Conservation (phyloP, 1,140 invertebrate genomes). For the Ptiloglossa arizonensis region DNA sequence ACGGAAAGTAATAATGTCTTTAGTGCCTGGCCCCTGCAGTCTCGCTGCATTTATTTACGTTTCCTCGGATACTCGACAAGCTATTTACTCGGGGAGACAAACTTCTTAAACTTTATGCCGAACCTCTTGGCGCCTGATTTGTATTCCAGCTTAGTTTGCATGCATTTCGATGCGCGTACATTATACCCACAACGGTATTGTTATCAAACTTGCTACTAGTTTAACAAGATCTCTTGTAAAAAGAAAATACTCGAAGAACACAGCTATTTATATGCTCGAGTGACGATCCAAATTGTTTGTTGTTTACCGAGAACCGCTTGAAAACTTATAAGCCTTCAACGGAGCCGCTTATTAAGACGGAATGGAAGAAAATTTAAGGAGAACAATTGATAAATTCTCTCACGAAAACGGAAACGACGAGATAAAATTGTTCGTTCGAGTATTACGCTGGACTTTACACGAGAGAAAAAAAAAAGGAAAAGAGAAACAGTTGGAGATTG, state of each 20-base stretch:
- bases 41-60: conserved; percentile 21
- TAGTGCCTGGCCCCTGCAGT: background rate
- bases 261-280: background rate
- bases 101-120: conserved; percentile 39
- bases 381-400: background rate
- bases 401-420: background rate
- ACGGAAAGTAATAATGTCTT: conserved; percentile 8
- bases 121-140: conserved; percentile 32
- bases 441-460: background rate
- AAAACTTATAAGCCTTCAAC: background rate
- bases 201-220: conserved; percentile 39
- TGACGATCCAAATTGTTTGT: background rate
- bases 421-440: background rate
- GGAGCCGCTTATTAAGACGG: background rate
- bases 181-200: conserved; percentile 24
- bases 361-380: background rate
- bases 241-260: background rate
- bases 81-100: conserved; percentile 37
- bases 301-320: background rate
- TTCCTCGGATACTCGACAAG: conserved; percentile 14
- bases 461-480: too few species aligned
- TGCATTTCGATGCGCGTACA: conserved; percentile 33
- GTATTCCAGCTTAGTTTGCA: conserved; percentile 35
- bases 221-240: conserved; percentile 24
- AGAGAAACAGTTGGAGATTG: too few species aligned